Evolutionary conservation across 2,797 vertebrate species (phyloP), one percentile per base, ranked within the genome.

Genomic region (Syndactyla subalaris): DNA sequence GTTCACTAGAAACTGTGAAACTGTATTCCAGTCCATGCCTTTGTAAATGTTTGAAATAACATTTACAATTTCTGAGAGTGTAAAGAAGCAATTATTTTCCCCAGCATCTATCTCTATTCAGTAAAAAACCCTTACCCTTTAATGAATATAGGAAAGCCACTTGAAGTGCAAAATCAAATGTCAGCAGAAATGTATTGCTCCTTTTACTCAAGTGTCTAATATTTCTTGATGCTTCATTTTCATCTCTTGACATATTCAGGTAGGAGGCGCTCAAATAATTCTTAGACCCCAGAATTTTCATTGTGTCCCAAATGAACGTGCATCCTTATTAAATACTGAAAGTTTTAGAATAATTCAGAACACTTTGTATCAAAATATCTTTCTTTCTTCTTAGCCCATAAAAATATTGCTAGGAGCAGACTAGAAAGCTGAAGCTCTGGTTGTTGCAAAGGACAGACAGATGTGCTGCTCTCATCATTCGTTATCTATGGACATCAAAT

Each of bases 201-300:
- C 3, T 71, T 91, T 88, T 90, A 14, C 41, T 91, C 34, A 55
- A 55, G 17, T 71, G 14, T 59, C 22, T 58, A 20, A 51, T 48
- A 36, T 70, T 38, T 84, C 88, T 68, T 85, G 16, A 43, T 81
- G 16, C 12, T 57, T 95, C 10, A 38, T 78, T 93, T 94, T 83
- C 7, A 39, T 72, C 9, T 62, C 49, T 75, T 68, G 11, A 57
- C 26, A 30, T 76, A 45, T 39, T 85, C 46, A 86, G 14, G n/a
- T 54, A 88, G 26, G 10, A 66, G 7, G 10, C 65, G 21, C 12
- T 84, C 39, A 85, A 79, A 19, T 72, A 57, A 29, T 77, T 87
- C 43, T 62, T 86, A n/a, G 92, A 62, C 5, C 10, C 14, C 15
- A 39, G 54, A 80, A 43, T 83, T 92, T 91, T 62, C 6, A 21